Percentiles rank a stretch among this genome's conserved stretches.
phyloP scores from a whole-genome alignment of 2,888 invertebrate genomes.

The Hirtodrosophila alboralis region DNA sequence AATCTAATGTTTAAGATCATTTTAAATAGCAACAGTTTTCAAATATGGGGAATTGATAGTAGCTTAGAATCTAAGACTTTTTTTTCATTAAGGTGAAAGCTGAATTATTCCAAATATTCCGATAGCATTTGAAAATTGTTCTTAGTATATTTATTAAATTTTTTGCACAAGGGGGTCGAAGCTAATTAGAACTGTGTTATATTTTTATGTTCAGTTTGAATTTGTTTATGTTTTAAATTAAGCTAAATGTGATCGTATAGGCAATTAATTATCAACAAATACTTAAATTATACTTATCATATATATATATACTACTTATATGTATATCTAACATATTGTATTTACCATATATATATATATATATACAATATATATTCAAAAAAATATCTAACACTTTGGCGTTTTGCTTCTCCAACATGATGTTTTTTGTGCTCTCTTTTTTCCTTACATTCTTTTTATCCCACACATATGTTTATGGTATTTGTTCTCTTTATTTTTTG shows the following conservation, averaged over 20 bases:
- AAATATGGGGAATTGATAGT: too few relatives aligned
- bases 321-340: conserved; percentile 25
- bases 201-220: conserved; percentile 1
- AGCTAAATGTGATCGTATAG: too few relatives aligned
- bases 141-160: background rate
- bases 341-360: conserved; percentile 20
- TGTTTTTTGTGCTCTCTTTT: conserved; percentile 59
- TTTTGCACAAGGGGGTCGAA: background rate
- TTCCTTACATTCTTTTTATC: conserved; percentile 46
- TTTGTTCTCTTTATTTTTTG: conserved; percentile 47
- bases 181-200: background rate
- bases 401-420: conserved; percentile 60
- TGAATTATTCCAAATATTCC: too few relatives aligned
- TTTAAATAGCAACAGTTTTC: conserved; percentile 1
- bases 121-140: too few relatives aligned
- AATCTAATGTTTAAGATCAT: conserved; percentile 15
- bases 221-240: background rate
- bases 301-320: conserved; percentile 15
- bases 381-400: conserved; percentile 56
- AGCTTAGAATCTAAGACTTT: too few relatives aligned
- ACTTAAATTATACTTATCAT: background rate
- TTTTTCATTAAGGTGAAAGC: too few relatives aligned
- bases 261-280: too few relatives aligned
- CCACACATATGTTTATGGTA: conserved; percentile 57
- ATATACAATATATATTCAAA: conserved; percentile 11